Evolutionary conservation across 1,140 invertebrate genomes (phyloP), one percentile per base, ranked within the genome.

Genomic region (Anadara kagoshimensis): DNA sequence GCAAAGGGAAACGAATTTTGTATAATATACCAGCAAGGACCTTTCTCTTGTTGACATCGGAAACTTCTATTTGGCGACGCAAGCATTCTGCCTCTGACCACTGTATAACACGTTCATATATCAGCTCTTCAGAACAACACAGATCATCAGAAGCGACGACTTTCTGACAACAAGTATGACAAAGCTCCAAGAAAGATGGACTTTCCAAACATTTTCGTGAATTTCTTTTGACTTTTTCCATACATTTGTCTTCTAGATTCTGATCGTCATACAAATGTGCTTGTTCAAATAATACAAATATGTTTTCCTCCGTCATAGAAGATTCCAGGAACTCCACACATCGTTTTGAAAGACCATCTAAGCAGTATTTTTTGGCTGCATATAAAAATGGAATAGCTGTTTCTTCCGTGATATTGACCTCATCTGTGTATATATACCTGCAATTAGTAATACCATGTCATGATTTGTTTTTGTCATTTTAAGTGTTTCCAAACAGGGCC

Each of bases 1-100:
- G 73, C 20, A 79, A 41, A 11, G 78, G 78, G 62, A 79, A 76
- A n/a, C 78, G 54, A 3, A 79, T 65, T 16, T 66, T 11, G 8
- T 65, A 45, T 14, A 78, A 43, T 16, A 70, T 43, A 51, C 66
- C 49, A 12, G 22, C 67, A n/a, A 76, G 11, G 4, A 36, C 29
- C 7, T 36, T 36, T 36, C 29, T 36, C 7, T 36, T 36, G 29
- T 36, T 36, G 7, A 36, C 41, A 18, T 57, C 59, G 36, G 43
- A 67, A 12, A 45, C 12, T 45, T 66, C 62, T 26, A 56, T 10
- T 29, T 44, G n/a, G 20, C 62, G 43, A 24, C 36, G 47, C 26
- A 20, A 14, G 18, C 73, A 76, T 58, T 73, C 63, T 24, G 20
- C 47, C 10, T 70, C 49, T 10, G 49, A 61, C 64, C 71, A 79